phyloP scores from a whole-genome alignment of 2,888 invertebrate genomes.

The Coleophora flavipennella region DNA sequence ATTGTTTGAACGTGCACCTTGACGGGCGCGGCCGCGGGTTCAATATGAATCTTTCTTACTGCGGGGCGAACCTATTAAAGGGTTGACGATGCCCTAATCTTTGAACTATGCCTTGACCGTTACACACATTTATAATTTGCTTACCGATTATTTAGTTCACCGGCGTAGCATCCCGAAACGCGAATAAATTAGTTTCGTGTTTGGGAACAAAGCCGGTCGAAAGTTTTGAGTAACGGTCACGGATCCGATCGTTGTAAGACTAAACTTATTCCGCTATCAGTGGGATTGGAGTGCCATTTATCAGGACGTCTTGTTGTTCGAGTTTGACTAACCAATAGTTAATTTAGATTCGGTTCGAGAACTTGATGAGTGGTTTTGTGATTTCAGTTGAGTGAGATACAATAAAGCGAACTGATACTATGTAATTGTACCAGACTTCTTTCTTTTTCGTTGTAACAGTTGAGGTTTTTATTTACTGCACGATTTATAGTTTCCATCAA shows the following conservation, averaged over 20 bases:
- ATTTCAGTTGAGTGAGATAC: not conserved
- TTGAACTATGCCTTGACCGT: conserved; percentile 74
- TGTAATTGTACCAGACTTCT: no score
- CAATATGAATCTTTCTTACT: conserved; percentile 61
- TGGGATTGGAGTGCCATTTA: conserved; percentile 40
- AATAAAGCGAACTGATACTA: no score
- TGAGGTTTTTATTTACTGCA: no score
- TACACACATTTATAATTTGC: conserved; percentile 72
- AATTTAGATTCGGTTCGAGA: conserved; percentile 23
- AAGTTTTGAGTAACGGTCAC: conserved; percentile 66
- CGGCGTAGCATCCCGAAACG: conserved; percentile 55
- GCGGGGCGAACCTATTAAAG: conserved; percentile 42
- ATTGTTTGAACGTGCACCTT: conserved; percentile 50
- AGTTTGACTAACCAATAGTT: conserved; percentile 34
- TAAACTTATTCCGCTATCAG: conserved; percentile 48
- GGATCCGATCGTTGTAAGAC: conserved; percentile 50
- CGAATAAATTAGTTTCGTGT: conserved; percentile 71
- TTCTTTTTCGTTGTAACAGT: no score
- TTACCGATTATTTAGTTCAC: conserved; percentile 67
- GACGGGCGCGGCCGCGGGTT: conserved; percentile 28
- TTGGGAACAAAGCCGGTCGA: conserved; percentile 66
- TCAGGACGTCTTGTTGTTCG: conserved; percentile 43
- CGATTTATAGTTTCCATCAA: no score
- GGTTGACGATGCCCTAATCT: conserved; percentile 71
- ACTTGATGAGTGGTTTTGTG: conserved; percentile 10